Base-by-base conservation (phyloP, 2,113 vertebrate genomes). In the Clarias macrocephalus region DNA sequence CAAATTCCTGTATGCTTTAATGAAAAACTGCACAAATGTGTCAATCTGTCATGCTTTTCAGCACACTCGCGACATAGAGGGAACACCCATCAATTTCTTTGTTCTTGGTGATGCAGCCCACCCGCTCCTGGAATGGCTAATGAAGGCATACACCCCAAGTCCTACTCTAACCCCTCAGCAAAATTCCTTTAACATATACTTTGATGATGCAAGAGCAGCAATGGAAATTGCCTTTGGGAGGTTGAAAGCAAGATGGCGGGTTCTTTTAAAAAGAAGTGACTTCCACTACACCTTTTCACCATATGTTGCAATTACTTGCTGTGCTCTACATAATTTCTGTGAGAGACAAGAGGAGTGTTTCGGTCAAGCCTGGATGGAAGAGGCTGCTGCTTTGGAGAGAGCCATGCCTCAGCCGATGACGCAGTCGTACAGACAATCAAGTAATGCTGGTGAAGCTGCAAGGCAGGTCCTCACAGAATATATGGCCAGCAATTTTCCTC, bases 241-340 rank as follows among this genome's bases (percentile, higher is more conserved):
- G 75, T 77, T 77, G 25, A 77, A 77, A 28, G 75, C 75, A 28
- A 77, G 75, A 12, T 77, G 75, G 75, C 25, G 13, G 48, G 25
- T 54, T 54, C 48, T 54, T n/a, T 48, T 77, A 25, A 54, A 77
- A 3, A 77, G 52, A 77, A 54, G 48, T n/a, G 13, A 79, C 15
- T 56, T 79, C n/a, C 52, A 79, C n/a, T 79, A 79, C n/a, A 79
- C 76, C 76, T 56, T 79, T 79, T 79, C n/a, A 79, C 76, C 76
- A 8, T 79, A 79, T 79, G 76, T 57, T 18, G 52, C 76, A 56
- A 79, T 56, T 28, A 56, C 76, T 56, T 79, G 76, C 76, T 79
- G 76, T 79, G 76, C 76, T 0, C 76, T 79, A 3, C 75, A 79
- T 25, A 79, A 76, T 54, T 76, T 76, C 73, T 76, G 73, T 3